Conservation (phyloP, 2,113 vertebrate genomes). For the Sclerurus mexicanus region DNA sequence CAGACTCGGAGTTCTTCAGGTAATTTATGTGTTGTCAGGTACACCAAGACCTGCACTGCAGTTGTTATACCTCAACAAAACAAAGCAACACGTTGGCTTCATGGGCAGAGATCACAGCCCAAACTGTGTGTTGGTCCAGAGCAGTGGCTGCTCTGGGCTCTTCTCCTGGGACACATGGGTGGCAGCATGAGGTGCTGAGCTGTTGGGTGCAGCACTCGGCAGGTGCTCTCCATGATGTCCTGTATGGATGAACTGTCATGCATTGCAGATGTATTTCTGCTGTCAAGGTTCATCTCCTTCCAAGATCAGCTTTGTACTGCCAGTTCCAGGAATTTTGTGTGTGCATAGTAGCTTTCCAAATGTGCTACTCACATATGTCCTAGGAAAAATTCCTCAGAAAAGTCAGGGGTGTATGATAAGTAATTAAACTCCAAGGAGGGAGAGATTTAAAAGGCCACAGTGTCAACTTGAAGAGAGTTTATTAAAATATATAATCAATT, state of each 20-base stretch:
- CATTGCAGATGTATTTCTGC: neutral
- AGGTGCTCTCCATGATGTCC: fast-evolving
- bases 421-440: neutral
- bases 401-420: neutral
- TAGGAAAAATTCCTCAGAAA: neutral
- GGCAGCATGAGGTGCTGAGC: neutral
- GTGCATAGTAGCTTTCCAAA: neutral
- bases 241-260: fast-evolving
- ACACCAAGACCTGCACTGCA: neutral
- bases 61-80: neutral
- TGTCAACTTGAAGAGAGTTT: neutral
- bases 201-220: neutral
- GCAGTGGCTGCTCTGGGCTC: neutral
- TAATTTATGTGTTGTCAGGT: neutral
- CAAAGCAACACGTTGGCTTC: neutral
- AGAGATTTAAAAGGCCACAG: neutral
- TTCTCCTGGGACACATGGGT: neutral
- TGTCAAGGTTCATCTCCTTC: neutral
- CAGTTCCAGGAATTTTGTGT: neutral
- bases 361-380: neutral
- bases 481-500: conserved; percentile 23
- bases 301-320: neutral
- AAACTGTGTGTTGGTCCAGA: neutral
- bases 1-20: neutral
- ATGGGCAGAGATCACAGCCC: neutral